A percentile compares a stretch with the other conserved stretches of the same genome.
phyloP scores from a whole-genome alignment of 2,888 invertebrate genomes.

The Andrena camellia region DNA sequence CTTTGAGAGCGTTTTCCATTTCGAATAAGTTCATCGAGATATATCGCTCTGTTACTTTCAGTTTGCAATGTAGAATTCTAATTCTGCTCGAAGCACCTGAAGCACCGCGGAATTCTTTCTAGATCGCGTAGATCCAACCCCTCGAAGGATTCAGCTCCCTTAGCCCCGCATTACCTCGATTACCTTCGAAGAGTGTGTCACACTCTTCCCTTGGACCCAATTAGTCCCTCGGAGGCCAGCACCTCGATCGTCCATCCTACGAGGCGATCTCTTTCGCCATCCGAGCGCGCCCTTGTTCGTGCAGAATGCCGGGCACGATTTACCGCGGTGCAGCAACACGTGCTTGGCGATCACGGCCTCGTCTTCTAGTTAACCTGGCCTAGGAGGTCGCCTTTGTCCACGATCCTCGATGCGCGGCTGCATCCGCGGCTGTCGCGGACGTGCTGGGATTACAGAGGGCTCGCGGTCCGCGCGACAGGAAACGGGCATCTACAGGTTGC shows the following conservation, averaged over 20 bases:
- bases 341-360: conserved; percentile 60
- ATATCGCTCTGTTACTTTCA: no score
- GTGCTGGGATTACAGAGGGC: conserved; percentile 57
- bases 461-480: conserved; percentile 28
- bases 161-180: neutral
- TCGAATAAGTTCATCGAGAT: no score
- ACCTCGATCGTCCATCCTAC: conserved; percentile 7
- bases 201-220: neutral
- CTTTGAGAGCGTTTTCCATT: no score
- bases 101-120: neutral
- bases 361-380: conserved; percentile 62
- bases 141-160: neutral
- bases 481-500: conserved; percentile 79
- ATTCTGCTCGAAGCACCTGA: no score
- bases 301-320: conserved; percentile 61
- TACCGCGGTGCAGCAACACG: conserved; percentile 66
- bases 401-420: conserved; percentile 50
- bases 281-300: neutral
- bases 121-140: neutral
- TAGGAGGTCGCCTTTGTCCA: conserved; percentile 61
- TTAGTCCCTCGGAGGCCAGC: neutral
- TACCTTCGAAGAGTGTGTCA: neutral
- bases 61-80: no score
- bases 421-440: conserved; percentile 57
- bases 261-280: neutral